Evolutionary conservation across 2,797 vertebrate species (phyloP).

Genomic region (Phrynocephalus guinanensis): DNA sequence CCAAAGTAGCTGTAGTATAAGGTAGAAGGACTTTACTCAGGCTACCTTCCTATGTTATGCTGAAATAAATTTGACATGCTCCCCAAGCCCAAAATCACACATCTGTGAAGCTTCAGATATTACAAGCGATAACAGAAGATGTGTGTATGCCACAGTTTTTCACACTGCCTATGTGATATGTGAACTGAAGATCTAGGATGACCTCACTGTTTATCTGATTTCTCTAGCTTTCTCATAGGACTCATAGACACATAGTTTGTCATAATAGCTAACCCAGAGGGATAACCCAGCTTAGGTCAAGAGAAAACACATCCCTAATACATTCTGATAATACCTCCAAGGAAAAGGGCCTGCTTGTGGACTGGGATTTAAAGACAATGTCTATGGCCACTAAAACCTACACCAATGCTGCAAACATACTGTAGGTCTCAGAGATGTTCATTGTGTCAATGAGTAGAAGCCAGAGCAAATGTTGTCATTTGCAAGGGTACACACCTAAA

Average conservation of each 20-base stretch:
- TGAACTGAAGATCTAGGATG: neutral
- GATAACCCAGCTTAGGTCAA: neutral
- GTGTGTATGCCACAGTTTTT: neutral
- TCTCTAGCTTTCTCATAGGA: neutral
- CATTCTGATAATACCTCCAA: neutral
- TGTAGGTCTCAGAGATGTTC: neutral
- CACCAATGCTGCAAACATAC: neutral
- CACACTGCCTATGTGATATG: neutral
- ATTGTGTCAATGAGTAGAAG: neutral
- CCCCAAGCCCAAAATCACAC: neutral
- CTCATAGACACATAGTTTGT: neutral
- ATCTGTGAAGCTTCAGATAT: neutral
- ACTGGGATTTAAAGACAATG: neutral
- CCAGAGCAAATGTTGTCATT: neutral
- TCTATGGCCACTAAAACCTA: neutral
- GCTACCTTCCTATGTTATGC: slow-evolving; percentile 10
- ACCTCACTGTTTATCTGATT: neutral
- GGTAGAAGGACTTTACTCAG: neutral
- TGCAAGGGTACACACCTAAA: neutral
- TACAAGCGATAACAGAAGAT: neutral
- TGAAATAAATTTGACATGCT: neutral
- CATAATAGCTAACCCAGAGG: neutral
- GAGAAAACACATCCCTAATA: neutral
- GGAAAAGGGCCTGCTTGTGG: neutral
- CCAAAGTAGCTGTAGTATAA: neutral